Evolutionary conservation across 1,140 invertebrate genomes (phyloP).

Genomic region (Vanessa atalanta): DNA sequence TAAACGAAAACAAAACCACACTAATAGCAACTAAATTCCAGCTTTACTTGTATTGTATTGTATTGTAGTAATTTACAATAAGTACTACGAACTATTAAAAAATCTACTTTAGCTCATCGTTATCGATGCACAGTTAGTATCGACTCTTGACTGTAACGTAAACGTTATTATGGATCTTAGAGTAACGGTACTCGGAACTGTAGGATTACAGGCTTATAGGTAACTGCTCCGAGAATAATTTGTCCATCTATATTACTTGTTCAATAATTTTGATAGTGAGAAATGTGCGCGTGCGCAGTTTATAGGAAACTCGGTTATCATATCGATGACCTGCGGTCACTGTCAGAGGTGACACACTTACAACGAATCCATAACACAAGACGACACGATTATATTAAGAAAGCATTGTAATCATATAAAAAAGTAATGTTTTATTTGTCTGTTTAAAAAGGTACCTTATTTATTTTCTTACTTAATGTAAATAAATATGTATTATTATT

Average conservation of each 20-base stretch:
- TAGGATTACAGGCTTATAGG: conserved; percentile 23
- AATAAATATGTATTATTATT: no score
- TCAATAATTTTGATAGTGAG: conserved; percentile 8
- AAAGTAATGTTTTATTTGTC: background rate
- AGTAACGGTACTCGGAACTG: conserved; percentile 40
- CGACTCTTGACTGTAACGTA: conserved; percentile 25
- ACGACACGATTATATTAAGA: conserved; percentile 36
- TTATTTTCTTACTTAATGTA: no score
- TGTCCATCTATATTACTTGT: conserved; percentile 20
- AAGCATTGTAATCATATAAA: conserved; percentile 1
- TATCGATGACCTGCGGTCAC: conserved; percentile 60
- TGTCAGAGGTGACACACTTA: conserved; percentile 44
- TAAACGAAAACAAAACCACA: no score
- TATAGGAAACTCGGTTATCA: conserved; percentile 61
- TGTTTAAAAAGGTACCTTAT: no score
- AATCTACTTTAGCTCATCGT: background rate
- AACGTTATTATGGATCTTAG: conserved; percentile 13
- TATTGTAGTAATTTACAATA: no score
- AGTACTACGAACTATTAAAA: no score
- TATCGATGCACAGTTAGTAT: conserved; percentile 13
- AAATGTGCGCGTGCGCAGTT: conserved; percentile 31
- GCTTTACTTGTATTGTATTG: no score
- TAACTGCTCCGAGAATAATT: conserved; percentile 33
- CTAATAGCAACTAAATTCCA: no score
- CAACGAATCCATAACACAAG: conserved; percentile 28